A percentile compares a stretch with the other conserved stretches of the same genome.
These are phyloP conservation scores for Bombycilla garrulus DNA, from an alignment of 2,113 vertebrate genomes.

Conservation along the genomic window DNA sequence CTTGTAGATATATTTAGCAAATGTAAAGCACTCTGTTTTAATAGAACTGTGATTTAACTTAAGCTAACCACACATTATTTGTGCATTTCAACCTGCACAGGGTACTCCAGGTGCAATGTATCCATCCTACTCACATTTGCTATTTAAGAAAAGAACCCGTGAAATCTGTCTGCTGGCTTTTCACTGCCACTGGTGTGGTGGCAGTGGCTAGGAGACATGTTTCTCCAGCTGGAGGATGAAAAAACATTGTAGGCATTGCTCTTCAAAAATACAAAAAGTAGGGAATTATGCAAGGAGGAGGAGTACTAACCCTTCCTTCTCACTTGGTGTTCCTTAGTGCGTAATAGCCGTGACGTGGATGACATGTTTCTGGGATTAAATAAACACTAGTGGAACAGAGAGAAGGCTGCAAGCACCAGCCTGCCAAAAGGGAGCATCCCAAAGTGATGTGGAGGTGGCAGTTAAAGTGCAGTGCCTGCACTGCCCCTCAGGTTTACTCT, in stretches of 20 bases:
- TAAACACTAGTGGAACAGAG: background rate
- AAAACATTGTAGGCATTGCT: background rate
- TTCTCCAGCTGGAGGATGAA: background rate
- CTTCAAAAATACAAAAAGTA: background rate
- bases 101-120: background rate
- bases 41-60: background rate
- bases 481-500: background rate
- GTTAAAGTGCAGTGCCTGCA: background rate
- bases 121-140: background rate
- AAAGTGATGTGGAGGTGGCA: background rate
- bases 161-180: background rate
- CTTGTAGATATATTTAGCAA: background rate
- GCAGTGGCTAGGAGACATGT: background rate
- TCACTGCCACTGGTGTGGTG: background rate
- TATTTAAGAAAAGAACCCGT: background rate
- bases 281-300: background rate
- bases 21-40: background rate
- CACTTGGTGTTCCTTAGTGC: background rate
- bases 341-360: rapidly evolving
- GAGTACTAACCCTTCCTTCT: background rate
- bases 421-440: background rate
- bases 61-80: background rate
- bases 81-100: background rate
- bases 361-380: background rate
- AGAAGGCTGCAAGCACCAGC: background rate